phyloP scores from a whole-genome alignment of 2,113 vertebrate species.

The Mesitornis unicolor region DNA sequence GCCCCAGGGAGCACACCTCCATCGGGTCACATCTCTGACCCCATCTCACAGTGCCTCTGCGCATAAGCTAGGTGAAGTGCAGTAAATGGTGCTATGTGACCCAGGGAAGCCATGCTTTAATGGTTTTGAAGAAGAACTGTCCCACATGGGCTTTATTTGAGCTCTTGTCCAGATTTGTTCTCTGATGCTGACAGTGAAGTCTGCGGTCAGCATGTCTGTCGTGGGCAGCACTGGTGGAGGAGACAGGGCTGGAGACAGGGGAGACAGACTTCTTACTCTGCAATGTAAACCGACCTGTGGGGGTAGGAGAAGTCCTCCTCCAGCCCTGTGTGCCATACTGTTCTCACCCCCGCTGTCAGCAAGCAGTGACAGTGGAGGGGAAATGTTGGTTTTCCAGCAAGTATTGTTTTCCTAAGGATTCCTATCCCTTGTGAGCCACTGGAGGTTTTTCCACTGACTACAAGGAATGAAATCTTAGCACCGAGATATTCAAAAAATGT shows the following conservation, averaged over 20 bases:
- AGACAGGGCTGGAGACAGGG: neutral
- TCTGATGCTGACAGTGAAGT: rapidly evolving
- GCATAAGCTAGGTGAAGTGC: neutral
- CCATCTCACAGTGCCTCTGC: neutral
- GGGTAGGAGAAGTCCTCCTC: neutral
- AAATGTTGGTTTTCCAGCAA: conserved; percentile 25
- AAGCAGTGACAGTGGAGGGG: neutral
- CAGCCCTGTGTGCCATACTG: neutral
- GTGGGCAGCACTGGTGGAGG: neutral
- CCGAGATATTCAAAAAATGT: neutral
- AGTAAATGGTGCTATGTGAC: rapidly evolving
- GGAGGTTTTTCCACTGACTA: conserved; percentile 10
- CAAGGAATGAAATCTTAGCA: neutral
- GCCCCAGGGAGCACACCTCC: neutral
- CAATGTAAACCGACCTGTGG: neutral
- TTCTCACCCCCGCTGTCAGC: neutral
- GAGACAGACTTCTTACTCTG: rapidly evolving
- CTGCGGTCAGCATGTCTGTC: neutral
- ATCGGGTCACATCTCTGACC: neutral
- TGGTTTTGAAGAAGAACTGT: neutral
- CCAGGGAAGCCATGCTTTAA: neutral
- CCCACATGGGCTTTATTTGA: neutral
- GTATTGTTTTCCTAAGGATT: conserved; percentile 24
- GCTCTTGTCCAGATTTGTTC: neutral
- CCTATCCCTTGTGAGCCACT: conserved; percentile 13